Base-by-base conservation (phyloP, 2,797 vertebrate species). In the Leptoclinus maculatus region DNA sequence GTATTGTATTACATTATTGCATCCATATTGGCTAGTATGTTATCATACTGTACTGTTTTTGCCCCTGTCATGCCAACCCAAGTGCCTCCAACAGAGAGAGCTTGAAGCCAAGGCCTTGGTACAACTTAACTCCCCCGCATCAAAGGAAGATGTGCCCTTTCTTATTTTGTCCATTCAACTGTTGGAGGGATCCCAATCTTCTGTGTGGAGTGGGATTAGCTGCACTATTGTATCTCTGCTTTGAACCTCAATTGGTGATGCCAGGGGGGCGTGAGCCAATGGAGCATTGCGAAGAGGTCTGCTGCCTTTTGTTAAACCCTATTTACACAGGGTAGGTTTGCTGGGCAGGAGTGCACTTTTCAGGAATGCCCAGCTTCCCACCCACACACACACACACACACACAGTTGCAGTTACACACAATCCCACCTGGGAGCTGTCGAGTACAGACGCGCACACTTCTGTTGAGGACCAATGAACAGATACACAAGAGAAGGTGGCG, bases 241-340 rank as follows among this genome's bases (percentile, higher is more conserved):
- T 90, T 91, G 89, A 92, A 93, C 87, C 85, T 89, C 90, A 92
- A 91, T 91, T 88, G 89, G 86, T 88, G 87, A 90, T 83, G 92
- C 92, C 90, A 92, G 85, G 89, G 89, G 88, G 90, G 87, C 74
- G 88, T 74, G 76, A 87, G 81, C 80, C 85, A 85, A 86, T 87
- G 83, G 75, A 89, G 76, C 83, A 49, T 78, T 76, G 82, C 84
- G 86, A 89, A 86, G 84, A 89, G 74, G 78, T 76, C 83, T 78
- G 75, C 63, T 82, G 75, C 43, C 36, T 41, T 62, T 39, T 58
- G 27, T 49, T 66, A 59, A 83, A 64, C 39, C 70, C 72, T 91
- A 68, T 92, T 92, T 88, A 74, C 83, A 82, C 57, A 49, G 75
- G 58, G 71, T 77, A 69, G 54, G 75, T 82, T 83, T 66, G 51